Evolutionary conservation across 23 tunicate genomes (phyloP).

Genomic region (Corella eumyota): DNA sequence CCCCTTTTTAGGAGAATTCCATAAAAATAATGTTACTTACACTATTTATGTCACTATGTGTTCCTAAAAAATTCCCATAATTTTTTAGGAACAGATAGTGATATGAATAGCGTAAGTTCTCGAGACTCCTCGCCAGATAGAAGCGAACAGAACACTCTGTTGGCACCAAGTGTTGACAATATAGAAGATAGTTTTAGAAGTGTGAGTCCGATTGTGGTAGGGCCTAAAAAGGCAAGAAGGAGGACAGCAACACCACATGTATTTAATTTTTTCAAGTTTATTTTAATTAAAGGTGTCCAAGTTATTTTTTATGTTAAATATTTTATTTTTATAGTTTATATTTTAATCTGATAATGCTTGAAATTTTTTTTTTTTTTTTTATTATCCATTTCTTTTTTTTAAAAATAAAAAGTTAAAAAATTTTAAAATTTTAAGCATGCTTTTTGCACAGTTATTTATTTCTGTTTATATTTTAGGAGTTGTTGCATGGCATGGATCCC

Average conservation of each 20-base stretch:
- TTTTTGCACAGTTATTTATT: not conserved
- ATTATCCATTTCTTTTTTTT: too few species aligned
- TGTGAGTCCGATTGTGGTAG: not conserved
- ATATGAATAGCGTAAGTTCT: slow-evolving; percentile 36
- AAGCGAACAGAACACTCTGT: slow-evolving; percentile 2
- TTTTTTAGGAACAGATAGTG: slow-evolving; percentile 25
- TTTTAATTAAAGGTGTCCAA: too few species aligned
- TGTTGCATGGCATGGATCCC: slow-evolving; percentile 55
- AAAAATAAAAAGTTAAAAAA: not conserved
- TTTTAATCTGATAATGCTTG: not conserved
- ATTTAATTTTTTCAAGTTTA: not conserved
- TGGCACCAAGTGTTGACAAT: slow-evolving; percentile 8
- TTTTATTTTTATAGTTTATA: not conserved
- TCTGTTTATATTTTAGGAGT: slow-evolving; percentile 31
- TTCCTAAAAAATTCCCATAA: too few species aligned
- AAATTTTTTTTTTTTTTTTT: too few species aligned
- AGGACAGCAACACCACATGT: slow-evolving; percentile 89
- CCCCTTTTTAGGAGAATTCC: too few species aligned
- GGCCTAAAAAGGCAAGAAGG: slow-evolving; percentile 48
- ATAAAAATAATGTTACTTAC: too few species aligned
- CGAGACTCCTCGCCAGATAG: slow-evolving; percentile 57
- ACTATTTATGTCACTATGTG: too few species aligned
- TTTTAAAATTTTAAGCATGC: not conserved
- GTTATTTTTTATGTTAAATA: too few species aligned
- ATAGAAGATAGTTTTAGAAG: not conserved